Evolutionary conservation across 1,140 invertebrate genomes (phyloP).

Genomic region (Trichoplusia ni): DNA sequence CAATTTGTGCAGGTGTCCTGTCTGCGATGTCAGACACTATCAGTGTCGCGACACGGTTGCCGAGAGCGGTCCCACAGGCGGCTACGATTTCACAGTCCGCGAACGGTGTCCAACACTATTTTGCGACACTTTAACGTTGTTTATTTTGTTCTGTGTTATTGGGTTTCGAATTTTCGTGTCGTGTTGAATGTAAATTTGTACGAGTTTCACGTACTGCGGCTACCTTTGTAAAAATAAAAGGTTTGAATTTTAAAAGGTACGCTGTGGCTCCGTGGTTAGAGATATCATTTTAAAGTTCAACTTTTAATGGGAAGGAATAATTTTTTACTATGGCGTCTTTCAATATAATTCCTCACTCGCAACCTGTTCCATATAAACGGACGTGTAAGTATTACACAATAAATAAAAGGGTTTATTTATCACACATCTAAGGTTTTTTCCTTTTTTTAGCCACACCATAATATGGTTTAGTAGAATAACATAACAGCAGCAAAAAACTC

Average conservation of each 20-base stretch:
- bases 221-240: slow-evolving; percentile 19
- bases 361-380: too few species aligned
- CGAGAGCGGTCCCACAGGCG: slow-evolving; percentile 13
- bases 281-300: too few species aligned
- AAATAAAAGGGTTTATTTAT: too few species aligned
- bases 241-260: slow-evolving; percentile 13
- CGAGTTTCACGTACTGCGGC: slow-evolving; percentile 14
- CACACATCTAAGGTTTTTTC: too few species aligned
- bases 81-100: slow-evolving; percentile 32
- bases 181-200: slow-evolving; percentile 29
- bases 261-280: not conserved
- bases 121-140: slow-evolving; percentile 32
- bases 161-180: slow-evolving; percentile 26
- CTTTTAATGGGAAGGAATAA: too few species aligned
- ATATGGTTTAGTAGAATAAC: too few species aligned
- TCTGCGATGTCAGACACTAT: slow-evolving; percentile 16
- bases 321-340: too few species aligned
- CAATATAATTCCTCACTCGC: too few species aligned
- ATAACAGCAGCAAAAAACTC: too few species aligned
- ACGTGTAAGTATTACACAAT: too few species aligned
- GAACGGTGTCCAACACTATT: slow-evolving; percentile 31
- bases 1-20: slow-evolving; percentile 22
- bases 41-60: slow-evolving; percentile 18
- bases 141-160: slow-evolving; percentile 32
- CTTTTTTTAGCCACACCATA: too few species aligned